Conservation (phyloP, 2,113 vertebrate genomes). For the Callionymus lyra region DNA sequence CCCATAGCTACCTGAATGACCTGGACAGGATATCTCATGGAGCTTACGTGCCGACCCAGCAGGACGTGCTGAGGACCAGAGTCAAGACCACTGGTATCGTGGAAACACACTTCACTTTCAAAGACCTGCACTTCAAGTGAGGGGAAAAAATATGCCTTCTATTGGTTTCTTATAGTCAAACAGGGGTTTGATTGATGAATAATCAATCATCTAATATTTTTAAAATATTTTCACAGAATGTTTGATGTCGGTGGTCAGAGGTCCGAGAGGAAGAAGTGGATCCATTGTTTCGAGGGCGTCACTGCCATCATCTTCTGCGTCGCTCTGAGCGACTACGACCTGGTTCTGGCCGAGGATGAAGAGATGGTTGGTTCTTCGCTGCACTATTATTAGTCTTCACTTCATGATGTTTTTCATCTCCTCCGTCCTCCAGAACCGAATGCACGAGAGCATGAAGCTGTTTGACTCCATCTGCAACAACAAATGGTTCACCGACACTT, state of each 20-base stretch:
- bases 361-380: conserved; percentile 76
- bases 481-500: conserved; percentile 98
- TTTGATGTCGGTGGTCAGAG: conserved; percentile 97
- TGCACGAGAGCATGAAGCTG: conserved; percentile 99
- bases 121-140: conserved; percentile 99
- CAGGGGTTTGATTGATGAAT: background rate
- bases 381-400: background rate
- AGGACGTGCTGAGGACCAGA: conserved; percentile 93
- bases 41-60: conserved; percentile 91
- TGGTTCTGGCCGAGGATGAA: conserved; percentile 95
- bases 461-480: conserved; percentile 99
- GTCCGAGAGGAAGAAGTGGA: conserved; percentile 98
- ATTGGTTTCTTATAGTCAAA: background rate
- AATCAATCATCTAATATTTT: background rate
- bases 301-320: conserved; percentile 98
- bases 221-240: conserved; percentile 75
- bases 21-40: conserved; percentile 90
- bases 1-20: conserved; percentile 90
- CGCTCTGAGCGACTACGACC: conserved; percentile 93
- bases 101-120: conserved; percentile 98
- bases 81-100: conserved; percentile 99
- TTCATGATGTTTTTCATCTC: background rate
- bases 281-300: conserved; percentile 98
- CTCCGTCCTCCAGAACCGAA: conserved; percentile 79
- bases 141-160: conserved; percentile 34